Base-by-base conservation (phyloP, 2,113 vertebrate species). In the Chionis minor region DNA sequence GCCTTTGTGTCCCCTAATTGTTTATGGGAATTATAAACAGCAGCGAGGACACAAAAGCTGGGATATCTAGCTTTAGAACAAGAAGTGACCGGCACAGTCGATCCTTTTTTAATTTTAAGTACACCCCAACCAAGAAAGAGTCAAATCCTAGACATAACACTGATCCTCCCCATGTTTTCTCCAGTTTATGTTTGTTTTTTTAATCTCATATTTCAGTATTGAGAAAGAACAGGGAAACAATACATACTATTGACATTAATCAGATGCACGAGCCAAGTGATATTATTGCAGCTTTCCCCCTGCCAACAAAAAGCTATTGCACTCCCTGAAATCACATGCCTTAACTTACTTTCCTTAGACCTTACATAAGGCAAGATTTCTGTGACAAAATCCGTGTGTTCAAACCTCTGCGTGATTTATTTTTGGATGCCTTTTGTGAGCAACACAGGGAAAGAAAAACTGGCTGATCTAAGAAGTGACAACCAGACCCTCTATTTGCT, bases 141-240 rank as follows among this genome's bases (percentile, higher is more conserved):
- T 28, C 35, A 92, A 87, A 75, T 44, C 23, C 77, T 35, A 40
- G 14, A 77, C 6, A 11, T 3, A 35, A 28, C 19, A 24, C 33
- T 10, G 3, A 82, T 32, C 33, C 66, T n/a, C 33, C 5, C 27
- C 22, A 22, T 28, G 8, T 40, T 75, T 70, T 56, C 28, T 80
- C 33, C 20, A 23, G 26, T 10, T 54, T n/a, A 24, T 1, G 0
- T 35, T 45, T 74, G 8, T 0, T 3, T 66, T 56, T 80, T 40
- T 45, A 4, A 86, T 54, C 72, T 79, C 23, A 0, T 44, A 38
- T 35, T 79, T 87, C 24, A 10, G 15, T 47, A 69, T 0, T 67
- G 55, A 84, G 32, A 86, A 94, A 83, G 20, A 67, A 79, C 7
- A 30, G 4, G 12, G 33, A 78, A 96, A 81, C 14, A 47, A 59